Base-by-base conservation (phyloP, 2,888 invertebrate species). In the Vanessa cardui region DNA sequence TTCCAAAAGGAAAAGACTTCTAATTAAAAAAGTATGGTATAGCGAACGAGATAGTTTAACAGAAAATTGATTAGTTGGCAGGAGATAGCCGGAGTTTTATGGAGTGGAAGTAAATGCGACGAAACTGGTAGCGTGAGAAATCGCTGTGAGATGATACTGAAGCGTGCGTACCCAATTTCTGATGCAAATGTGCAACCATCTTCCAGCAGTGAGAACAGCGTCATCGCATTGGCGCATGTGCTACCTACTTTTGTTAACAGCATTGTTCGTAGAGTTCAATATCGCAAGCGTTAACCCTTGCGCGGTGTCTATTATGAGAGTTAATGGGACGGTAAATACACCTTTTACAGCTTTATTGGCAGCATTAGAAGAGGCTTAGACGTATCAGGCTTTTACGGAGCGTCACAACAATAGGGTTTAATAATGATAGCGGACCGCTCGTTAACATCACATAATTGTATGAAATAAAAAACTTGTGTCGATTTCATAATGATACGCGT, bases 81-180 rank as follows among this genome's bases (percentile, higher is more conserved):
- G 45, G 59, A 59, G 59, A 26, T 44, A 46, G 6, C 16, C 21
- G 16, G 59, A 56, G 8, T 56, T 56, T 56, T 56, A 18, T 39
- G 18, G 16, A 56, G 56, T 39, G 39, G 56, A 56, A 66, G 65
- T 59, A 66, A 66, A 66, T 33, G 46, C 59, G 59, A 26, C 54
- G 54, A 54, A 66, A 45, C 39, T 60, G 56, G 60, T 83, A 88
- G 87, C 89, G 89, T 90, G 90, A 90, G 90, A 91, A 89, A 86
- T 83, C 85, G 81, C 84, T 81, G 78, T 78, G 80, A 83, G 85
- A 82, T 82, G 79, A 80, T 80, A 82, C 80, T 80, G 80, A 78
- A 86, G 87, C 92, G 92, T 92, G 92, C 87, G 85, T 84, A 83
- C 86, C 92, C 92, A 90, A 91, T 89, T 90, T 83, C 80, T 84